Percentiles rank a stretch among this genome's conserved stretches.
phyloP scores from a whole-genome alignment of 2,797 vertebrate genomes.

The Sebastes cheni region DNA sequence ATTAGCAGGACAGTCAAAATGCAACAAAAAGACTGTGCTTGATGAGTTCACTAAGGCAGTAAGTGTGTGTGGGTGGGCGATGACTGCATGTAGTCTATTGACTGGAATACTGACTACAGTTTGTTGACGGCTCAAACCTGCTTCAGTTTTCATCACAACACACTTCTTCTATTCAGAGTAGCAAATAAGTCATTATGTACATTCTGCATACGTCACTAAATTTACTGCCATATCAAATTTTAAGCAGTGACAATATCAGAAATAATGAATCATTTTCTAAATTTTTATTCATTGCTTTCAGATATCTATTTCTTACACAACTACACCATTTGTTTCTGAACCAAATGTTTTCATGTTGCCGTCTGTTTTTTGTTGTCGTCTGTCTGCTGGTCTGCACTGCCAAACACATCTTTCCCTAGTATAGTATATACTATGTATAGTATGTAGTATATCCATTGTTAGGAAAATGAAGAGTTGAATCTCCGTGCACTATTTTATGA shows the following conservation, averaged over 20 bases:
- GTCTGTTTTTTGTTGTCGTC: neutral
- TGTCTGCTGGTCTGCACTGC: neutral
- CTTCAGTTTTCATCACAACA: neutral
- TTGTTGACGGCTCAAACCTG: neutral
- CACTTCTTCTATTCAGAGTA: neutral
- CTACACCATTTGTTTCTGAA: neutral
- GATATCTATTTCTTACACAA: neutral
- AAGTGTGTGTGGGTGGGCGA: neutral
- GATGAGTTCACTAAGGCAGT: neutral
- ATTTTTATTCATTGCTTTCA: neutral
- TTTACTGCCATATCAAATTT: neutral
- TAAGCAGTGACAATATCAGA: neutral
- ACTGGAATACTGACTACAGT: neutral
- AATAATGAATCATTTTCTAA: neutral
- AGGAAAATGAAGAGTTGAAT: neutral
- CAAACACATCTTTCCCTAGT: neutral
- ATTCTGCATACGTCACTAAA: neutral
- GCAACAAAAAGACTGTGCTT: constrained; percentile 17
- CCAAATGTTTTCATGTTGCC: neutral
- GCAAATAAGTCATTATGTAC: neutral
- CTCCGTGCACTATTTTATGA: neutral
- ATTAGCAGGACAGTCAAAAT: constrained; percentile 21
- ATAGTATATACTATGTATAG: too few relatives aligned
- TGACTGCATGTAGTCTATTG: neutral
- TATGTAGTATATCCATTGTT: neutral